phyloP scores from a whole-genome alignment of 2,113 vertebrate genomes.

The Triplophysa rosa region DNA sequence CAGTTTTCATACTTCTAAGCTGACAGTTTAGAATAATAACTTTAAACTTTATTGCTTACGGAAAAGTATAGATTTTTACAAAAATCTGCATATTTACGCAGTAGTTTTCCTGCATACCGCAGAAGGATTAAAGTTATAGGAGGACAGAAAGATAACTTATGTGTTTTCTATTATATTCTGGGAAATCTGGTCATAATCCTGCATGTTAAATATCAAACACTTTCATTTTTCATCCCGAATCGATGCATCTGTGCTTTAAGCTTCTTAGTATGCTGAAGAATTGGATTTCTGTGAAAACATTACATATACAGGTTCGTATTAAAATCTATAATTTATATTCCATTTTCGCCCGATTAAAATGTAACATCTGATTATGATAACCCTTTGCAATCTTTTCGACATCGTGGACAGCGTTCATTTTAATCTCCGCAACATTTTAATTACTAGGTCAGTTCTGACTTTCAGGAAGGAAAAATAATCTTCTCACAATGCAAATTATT shows the following conservation, averaged over 20 bases:
- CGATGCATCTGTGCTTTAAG: slow-evolving; percentile 77
- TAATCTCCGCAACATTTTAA: slow-evolving; percentile 79
- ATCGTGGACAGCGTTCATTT: slow-evolving; percentile 72
- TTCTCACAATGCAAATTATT: slow-evolving; percentile 75
- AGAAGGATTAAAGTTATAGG: slow-evolving; percentile 41
- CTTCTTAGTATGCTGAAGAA: slow-evolving; percentile 77
- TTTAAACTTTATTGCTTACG: background rate
- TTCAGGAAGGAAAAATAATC: slow-evolving; percentile 70
- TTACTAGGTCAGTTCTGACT: slow-evolving; percentile 76
- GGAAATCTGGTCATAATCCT: slow-evolving; percentile 57
- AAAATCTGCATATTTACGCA: slow-evolving; percentile 25
- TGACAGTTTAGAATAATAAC: slow-evolving; percentile 10
- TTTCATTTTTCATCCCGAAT: slow-evolving; percentile 72
- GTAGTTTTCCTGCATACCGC: slow-evolving; percentile 32
- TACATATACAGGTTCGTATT: slow-evolving; percentile 77
- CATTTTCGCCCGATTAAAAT: slow-evolving; percentile 78
- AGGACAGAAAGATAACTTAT: slow-evolving; percentile 25
- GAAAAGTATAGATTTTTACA: slow-evolving; percentile 19
- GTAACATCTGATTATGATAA: slow-evolving; percentile 77
- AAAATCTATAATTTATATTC: slow-evolving; percentile 78
- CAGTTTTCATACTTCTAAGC: background rate
- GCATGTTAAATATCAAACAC: slow-evolving; percentile 68
- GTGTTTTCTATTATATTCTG: slow-evolving; percentile 37
- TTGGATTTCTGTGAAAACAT: slow-evolving; percentile 70
- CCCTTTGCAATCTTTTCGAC: slow-evolving; percentile 77